Percentiles rank a stretch among this genome's conserved stretches.
phyloP scores from a whole-genome alignment of 2,888 invertebrate species.

The Charanyca ferruginea region DNA sequence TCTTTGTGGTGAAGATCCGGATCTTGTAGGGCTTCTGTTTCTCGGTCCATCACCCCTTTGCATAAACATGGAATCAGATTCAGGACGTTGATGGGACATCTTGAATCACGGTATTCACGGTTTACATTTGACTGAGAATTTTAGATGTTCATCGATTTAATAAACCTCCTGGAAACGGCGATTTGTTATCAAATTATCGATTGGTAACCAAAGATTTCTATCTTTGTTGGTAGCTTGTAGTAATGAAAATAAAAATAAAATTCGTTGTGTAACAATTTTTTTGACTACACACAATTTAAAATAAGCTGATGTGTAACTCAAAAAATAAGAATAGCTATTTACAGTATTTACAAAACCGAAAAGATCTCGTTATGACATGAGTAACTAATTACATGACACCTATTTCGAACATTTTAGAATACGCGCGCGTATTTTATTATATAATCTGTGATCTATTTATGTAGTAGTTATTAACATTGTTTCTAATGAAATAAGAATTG shows the following conservation, averaged over 20 bases:
- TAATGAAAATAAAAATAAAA: slow-evolving; percentile 12
- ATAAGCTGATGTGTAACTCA: slow-evolving; percentile 20
- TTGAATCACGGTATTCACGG: slow-evolving; percentile 41
- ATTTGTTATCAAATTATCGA: slow-evolving; percentile 23
- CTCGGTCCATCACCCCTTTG: slow-evolving; percentile 75
- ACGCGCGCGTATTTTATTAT: no score
- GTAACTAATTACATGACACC: slow-evolving; percentile 37
- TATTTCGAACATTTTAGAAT: slow-evolving; percentile 7
- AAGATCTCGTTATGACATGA: slow-evolving; percentile 54
- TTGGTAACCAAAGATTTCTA: slow-evolving; percentile 10
- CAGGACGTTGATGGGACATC: slow-evolving; percentile 83
- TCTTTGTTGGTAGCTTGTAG: not conserved
- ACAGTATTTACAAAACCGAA: slow-evolving; percentile 62
- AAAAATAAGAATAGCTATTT: slow-evolving; percentile 40
- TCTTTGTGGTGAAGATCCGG: slow-evolving; percentile 72
- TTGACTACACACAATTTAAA: slow-evolving; percentile 51
- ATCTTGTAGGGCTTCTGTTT: slow-evolving; percentile 72
- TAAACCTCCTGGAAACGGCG: slow-evolving; percentile 65
- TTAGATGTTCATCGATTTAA: slow-evolving; percentile 75
- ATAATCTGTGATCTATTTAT: no score
- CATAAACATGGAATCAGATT: slow-evolving; percentile 86
- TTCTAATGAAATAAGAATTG: no score
- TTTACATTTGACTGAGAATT: slow-evolving; percentile 52
- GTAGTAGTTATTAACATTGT: no score
- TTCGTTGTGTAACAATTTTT: slow-evolving; percentile 16